Evolutionary conservation across 2,888 invertebrate species (phyloP).

Genomic region (Idaea biselata): DNA sequence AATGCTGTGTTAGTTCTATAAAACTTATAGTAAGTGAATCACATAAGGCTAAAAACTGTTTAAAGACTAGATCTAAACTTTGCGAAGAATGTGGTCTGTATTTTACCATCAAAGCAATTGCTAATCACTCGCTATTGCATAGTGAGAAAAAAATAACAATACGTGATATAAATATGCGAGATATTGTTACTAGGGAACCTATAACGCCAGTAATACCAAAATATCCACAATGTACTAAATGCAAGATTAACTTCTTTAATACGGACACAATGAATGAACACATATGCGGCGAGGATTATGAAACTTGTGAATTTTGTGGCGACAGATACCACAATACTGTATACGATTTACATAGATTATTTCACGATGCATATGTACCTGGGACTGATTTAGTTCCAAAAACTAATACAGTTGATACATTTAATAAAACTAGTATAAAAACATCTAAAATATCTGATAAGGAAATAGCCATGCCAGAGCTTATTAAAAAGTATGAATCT

Average conservation of each 20-base stretch:
- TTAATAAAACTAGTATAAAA: background rate
- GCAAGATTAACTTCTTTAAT: slow-evolving; percentile 37
- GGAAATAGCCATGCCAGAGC: slow-evolving; percentile 30
- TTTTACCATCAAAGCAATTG: slow-evolving; percentile 13
- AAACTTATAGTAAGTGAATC: slow-evolving; percentile 7
- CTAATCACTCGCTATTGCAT: slow-evolving; percentile 26
- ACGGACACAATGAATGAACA: slow-evolving; percentile 14
- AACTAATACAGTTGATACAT: background rate
- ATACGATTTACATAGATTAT: slow-evolving; percentile 37
- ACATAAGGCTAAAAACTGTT: background rate
- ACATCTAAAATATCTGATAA: slow-evolving; percentile 19
- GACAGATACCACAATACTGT: slow-evolving; percentile 37
- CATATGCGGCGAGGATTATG: slow-evolving; percentile 27
- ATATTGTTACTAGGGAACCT: slow-evolving; percentile 20
- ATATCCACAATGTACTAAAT: slow-evolving; percentile 33
- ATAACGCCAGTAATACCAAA: slow-evolving; percentile 35
- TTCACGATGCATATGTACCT: slow-evolving; percentile 27
- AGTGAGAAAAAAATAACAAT: slow-evolving; percentile 25
- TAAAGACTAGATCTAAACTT: slow-evolving; percentile 6
- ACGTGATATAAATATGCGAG: slow-evolving; percentile 33
- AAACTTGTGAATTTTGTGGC: slow-evolving; percentile 36
- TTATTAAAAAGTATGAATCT: slow-evolving; percentile 48
- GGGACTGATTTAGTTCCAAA: background rate
- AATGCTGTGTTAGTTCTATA: slow-evolving; percentile 11
- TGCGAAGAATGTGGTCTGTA: slow-evolving; percentile 46